Base-by-base conservation (phyloP, 2,888 invertebrate genomes). In the Diabrotica balteata region DNA sequence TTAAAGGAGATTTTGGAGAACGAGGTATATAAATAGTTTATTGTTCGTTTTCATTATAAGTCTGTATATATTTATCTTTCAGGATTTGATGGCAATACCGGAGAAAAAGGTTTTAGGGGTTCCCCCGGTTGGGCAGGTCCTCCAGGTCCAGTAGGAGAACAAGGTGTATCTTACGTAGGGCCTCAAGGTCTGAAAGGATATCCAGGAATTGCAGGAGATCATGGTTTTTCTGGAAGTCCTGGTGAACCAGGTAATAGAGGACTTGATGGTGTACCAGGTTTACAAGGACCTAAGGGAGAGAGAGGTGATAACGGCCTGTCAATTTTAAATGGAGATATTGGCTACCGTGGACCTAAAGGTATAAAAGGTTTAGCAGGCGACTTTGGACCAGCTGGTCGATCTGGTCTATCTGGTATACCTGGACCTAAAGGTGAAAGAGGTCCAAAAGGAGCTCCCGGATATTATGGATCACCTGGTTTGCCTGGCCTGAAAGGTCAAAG, bases 101-200 rank as follows among this genome's bases (percentile, higher is more conserved):
- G 90, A 7, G 80, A 81, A 0, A 87, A 86, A 79, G 92, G 92
- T 10, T 78, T 76, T 22, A 86, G 85, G 78, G 92, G 92, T 8
- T 81, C 78, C 42, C 78, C 75, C 54, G 92, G 92, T 32, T 80
- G 76, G 64, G 70, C 77, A 17, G 89, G 89, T 55, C 81, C 82
- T 17, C 84, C 82, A 4, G 92, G 93, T 59, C 70, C 79, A 1
- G 77, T 83, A 47, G 84, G 83, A 55, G 69, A 75, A 44, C 73
- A 74, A 54, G 83, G 84, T 51, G 79, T 78, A 8, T 80, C 86
- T 66, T 52, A 80, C 4, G 63, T 69, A 9, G 93, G 92, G 32
- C 82, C 85, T 0, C 75, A 82, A 44, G 94, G 94, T 11, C 80
- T 85, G 8, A 91, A 91, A 81, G 94, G 94, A 7, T 86, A 87